Conservation (phyloP, 2,888 invertebrate genomes). For the Anthoptus insignis region DNA sequence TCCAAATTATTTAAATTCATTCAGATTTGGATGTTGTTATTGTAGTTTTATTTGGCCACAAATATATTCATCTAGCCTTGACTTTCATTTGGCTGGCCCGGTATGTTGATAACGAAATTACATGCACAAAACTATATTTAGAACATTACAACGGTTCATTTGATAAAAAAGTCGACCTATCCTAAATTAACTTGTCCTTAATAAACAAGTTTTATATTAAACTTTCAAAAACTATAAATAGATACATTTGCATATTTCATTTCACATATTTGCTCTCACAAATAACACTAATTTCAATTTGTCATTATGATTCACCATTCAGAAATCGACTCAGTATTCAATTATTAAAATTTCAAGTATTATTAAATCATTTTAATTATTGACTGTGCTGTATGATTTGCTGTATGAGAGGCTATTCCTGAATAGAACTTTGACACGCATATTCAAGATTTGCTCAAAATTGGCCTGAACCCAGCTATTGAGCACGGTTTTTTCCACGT, state of each 20-base stretch:
- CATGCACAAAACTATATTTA: neutral
- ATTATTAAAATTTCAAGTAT: no score
- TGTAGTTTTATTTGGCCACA: neutral
- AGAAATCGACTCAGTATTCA: no score
- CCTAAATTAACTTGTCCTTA: neutral
- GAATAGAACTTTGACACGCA: no score
- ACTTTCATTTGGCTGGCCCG: neutral
- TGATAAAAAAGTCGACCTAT: neutral
- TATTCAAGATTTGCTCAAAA: no score
- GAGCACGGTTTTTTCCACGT: no score
- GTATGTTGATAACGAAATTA: neutral
- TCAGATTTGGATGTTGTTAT: slow-evolving; percentile 2
- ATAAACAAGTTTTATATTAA: neutral
- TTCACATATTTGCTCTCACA: neutral
- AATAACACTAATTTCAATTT: neutral
- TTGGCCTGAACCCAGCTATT: no score
- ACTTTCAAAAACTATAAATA: no score
- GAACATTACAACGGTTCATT: neutral
- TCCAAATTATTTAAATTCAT: neutral
- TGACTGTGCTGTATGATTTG: no score
- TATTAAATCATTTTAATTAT: no score
- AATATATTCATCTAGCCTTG: neutral
- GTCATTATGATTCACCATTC: neutral
- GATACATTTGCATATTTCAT: neutral
- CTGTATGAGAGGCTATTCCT: no score